Base-by-base conservation (phyloP, 2,113 vertebrate species). In the Columba livia region DNA sequence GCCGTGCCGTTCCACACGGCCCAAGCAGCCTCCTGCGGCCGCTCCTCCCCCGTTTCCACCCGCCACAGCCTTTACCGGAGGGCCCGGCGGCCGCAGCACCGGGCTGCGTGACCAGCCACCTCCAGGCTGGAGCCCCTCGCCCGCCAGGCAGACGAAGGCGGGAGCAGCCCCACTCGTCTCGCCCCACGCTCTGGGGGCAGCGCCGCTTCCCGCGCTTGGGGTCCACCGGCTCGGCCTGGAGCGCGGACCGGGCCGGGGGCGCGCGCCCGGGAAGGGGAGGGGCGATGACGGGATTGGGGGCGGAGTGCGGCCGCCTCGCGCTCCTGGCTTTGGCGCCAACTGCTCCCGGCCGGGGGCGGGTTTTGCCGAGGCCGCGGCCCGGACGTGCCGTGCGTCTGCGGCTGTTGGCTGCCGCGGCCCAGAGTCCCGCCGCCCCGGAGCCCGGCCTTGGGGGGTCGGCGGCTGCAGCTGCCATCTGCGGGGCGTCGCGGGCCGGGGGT, bases 271-370 rank as follows among this genome's bases (percentile, higher is more conserved):
- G 34, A 42, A 25, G 21, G 7, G 73, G 42, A 25, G 23, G 15
- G 42, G 79, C 20, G 2, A 5, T 1, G 6, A 7, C 6, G 1
- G 9, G 19, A 40, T 40, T 14, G 16, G 61, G 67, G 88, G 77
- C 31, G 86, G 57, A 47, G 61, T 51, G 11, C 4, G 8, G 10
- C 10, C 14, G 7, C n/a, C 42, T 14, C 62, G 14, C 79, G 40
- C 56, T 20, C 15, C 54, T 38, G 12, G 10, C 60, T 96, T 95
- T 96, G 90, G 94, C 96, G 96, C 96, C 94, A 96, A 95, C 57
- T 10, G 69, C 79, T 83, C n/a, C 34, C 12, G 36, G 18, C 44
- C 4, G 5, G 7, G 57, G 96, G 85, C 4, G 61, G 88, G 65
- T 1, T 3, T 24, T 4, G 32, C 2, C 17, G 9, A 7, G 19